Percentiles rank a stretch among this genome's conserved stretches.
Evolutionary conservation across 2,888 invertebrate genomes (phyloP).

Genomic region (Crocallis elinguaria): DNA sequence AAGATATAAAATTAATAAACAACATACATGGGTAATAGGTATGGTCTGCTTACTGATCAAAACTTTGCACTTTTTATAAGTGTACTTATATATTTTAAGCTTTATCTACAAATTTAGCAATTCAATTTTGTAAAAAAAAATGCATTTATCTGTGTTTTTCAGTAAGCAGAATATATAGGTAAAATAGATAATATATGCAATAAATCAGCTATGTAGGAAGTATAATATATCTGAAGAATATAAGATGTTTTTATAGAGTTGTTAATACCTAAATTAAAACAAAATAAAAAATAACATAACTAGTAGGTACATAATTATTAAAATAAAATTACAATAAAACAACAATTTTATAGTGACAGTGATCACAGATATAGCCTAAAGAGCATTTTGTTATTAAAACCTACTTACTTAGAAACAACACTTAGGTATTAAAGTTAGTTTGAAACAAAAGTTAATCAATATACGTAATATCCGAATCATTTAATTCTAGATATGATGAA

Average conservation of each 20-base stretch:
- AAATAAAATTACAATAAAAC: slow-evolving; percentile 33
- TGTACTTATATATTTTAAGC: too few species aligned
- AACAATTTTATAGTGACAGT: slow-evolving; percentile 62
- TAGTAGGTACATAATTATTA: slow-evolving; percentile 5
- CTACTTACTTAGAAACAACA: not conserved
- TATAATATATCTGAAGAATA: not conserved
- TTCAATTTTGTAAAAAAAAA: too few species aligned
- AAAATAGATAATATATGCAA: not conserved
- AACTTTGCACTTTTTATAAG: too few species aligned
- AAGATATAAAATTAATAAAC: slow-evolving; percentile 2
- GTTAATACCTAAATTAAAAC: slow-evolving; percentile 17
- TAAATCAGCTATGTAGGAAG: not conserved
- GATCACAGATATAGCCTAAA: slow-evolving; percentile 82
- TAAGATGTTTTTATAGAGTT: not conserved
- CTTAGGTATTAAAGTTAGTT: too few species aligned
- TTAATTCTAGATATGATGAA: too few species aligned
- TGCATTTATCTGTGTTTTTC: too few species aligned
- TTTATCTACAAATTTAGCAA: too few species aligned
- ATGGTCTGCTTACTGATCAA: too few species aligned
- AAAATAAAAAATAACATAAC: slow-evolving; percentile 36
- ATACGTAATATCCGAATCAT: too few species aligned
- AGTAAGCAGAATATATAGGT: not conserved
- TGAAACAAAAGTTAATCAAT: too few species aligned
- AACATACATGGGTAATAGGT: not conserved
- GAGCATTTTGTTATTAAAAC: slow-evolving; percentile 56